phyloP scores from a whole-genome alignment of 2,888 invertebrate genomes.

The Rhagophthalmus giganteus region DNA sequence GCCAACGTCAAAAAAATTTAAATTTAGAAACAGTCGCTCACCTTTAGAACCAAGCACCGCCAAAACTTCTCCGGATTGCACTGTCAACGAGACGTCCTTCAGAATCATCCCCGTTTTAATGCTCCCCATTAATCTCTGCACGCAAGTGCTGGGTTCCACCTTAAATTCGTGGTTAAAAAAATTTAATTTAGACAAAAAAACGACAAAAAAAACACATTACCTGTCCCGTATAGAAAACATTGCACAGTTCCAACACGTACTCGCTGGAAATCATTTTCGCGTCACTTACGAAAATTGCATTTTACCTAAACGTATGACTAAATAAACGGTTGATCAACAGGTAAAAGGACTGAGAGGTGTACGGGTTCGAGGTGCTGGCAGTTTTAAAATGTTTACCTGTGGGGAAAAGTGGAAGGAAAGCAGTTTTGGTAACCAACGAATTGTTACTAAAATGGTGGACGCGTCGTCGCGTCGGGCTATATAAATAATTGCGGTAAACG shows the following conservation, averaged over 20 bases:
- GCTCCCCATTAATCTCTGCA: constrained; percentile 73
- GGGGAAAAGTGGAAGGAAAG: constrained; percentile 7
- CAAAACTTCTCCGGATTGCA: constrained; percentile 90
- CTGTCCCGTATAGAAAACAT: constrained; percentile 87
- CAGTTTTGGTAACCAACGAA: constrained; percentile 11
- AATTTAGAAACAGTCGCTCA: no score
- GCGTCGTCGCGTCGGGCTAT: neutral
- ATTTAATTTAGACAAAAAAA: neutral
- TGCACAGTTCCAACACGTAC: constrained; percentile 83
- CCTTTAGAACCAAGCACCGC: constrained; percentile 93
- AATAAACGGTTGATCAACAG: neutral
- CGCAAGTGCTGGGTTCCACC: constrained; percentile 80
- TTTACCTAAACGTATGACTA: neutral
- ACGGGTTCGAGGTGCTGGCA: constrained; percentile 8
- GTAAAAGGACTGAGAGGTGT: neutral
- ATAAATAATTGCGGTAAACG: neutral
- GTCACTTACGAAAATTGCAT: neutral
- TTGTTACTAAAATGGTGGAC: neutral
- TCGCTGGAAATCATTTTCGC: constrained; percentile 75
- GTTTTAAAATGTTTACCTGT: constrained; percentile 5
- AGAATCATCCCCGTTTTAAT: constrained; percentile 84
- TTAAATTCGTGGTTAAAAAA: constrained; percentile 52
- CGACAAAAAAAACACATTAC: constrained; percentile 56
- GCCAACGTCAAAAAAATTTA: no score
- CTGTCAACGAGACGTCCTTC: constrained; percentile 89